Evolutionary conservation across 2,888 invertebrate species (phyloP).

Genomic region (Tenthredo mesomela): DNA sequence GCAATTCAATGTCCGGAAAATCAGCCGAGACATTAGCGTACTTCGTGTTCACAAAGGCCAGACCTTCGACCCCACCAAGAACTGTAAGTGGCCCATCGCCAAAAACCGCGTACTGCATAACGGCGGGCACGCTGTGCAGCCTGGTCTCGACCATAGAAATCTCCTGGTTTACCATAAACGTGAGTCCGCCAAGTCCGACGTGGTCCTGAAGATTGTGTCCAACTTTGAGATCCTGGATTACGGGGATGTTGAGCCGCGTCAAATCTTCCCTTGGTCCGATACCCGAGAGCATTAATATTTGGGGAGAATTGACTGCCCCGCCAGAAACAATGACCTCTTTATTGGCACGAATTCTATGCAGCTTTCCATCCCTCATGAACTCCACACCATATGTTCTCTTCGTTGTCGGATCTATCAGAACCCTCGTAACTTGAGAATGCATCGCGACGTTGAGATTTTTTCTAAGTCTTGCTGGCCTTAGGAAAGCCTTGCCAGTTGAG

Average conservation of each 20-base stretch:
- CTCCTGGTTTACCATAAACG: slow-evolving; percentile 89
- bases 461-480: slow-evolving; percentile 88
- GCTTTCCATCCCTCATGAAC: slow-evolving; percentile 86
- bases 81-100: slow-evolving; percentile 92
- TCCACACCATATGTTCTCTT: slow-evolving; percentile 92
- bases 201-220: slow-evolving; percentile 95
- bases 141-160: slow-evolving; percentile 90
- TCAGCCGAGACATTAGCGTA: slow-evolving; percentile 89
- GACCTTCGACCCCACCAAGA: slow-evolving; percentile 92
- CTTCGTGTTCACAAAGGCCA: slow-evolving; percentile 94
- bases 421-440: slow-evolving; percentile 86
- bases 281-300: slow-evolving; percentile 95
- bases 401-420: slow-evolving; percentile 80
- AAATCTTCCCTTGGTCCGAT: slow-evolving; percentile 88
- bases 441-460: slow-evolving; percentile 92
- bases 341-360: slow-evolving; percentile 86
- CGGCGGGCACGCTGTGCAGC: slow-evolving; percentile 88
- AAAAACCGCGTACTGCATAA: slow-evolving; percentile 91
- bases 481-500: slow-evolving; percentile 93
- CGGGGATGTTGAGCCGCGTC: slow-evolving; percentile 86
- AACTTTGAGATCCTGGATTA: slow-evolving; percentile 90
- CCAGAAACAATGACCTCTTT: slow-evolving; percentile 95
- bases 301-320: slow-evolving; percentile 96
- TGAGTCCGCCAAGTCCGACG: slow-evolving; percentile 91
- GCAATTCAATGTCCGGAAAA: slow-evolving; percentile 94